phyloP scores from a whole-genome alignment of 37 sponge, comb jelly and placozoan species.

The Beroe ovata region DNA sequence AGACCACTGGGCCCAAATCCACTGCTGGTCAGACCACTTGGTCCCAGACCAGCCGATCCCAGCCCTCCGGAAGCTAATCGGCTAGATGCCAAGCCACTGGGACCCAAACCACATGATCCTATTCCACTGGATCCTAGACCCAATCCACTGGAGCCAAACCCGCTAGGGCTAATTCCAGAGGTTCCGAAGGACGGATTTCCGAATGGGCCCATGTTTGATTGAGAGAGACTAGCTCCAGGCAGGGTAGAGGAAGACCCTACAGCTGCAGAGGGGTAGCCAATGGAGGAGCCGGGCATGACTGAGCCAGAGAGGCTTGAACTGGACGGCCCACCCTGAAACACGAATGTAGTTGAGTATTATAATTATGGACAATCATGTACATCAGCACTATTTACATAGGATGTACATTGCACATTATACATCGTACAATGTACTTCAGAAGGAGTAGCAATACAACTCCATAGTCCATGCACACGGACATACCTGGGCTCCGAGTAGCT shows the following conservation, averaged over 20 bases:
- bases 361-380: too few relatives aligned
- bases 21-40: too few relatives aligned
- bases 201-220: not conserved
- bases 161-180: not conserved
- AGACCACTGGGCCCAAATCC: not conserved
- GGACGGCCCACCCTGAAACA: not conserved
- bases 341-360: too few relatives aligned
- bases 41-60: not conserved
- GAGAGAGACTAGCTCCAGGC: conserved; percentile 20
- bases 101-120: not conserved
- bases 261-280: not conserved
- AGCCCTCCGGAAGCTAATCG: not conserved
- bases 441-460: too few relatives aligned
- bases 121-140: not conserved
- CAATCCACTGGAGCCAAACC: conserved; percentile 8
- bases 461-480: too few relatives aligned
- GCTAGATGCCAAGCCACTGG: not conserved
- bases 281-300: not conserved
- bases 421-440: too few relatives aligned
- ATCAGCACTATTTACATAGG: too few relatives aligned
- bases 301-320: not conserved
- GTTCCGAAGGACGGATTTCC: not conserved
- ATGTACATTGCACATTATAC: too few relatives aligned
- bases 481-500: not conserved
- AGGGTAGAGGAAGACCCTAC: not conserved